Percentiles rank a stretch among this genome's conserved stretches.
Evolutionary conservation across 1,140 invertebrate genomes (phyloP).

Genomic region (Eumaeus atala): DNA sequence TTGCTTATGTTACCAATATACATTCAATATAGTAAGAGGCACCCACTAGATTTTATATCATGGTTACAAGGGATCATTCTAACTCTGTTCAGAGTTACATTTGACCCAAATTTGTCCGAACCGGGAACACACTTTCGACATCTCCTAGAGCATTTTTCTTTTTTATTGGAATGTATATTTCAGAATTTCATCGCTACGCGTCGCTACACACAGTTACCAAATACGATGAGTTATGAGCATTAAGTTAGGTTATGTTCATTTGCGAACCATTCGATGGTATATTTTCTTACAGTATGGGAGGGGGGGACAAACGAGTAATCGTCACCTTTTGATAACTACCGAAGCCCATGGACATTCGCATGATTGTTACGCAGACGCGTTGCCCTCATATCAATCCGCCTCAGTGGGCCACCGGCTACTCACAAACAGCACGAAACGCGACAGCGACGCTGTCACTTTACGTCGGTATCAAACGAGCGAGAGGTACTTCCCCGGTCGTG

Average conservation of each 20-base stretch:
- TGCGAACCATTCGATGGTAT: background rate
- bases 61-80: constrained; percentile 42
- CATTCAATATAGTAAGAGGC: constrained; percentile 42
- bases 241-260: background rate
- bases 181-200: constrained; percentile 6
- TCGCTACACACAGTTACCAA: background rate
- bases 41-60: constrained; percentile 44
- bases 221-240: background rate
- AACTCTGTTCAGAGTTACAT: constrained; percentile 43
- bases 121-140: constrained; percentile 44
- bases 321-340: too few species aligned
- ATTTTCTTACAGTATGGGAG: too few species aligned
- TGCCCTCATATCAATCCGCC: too few species aligned
- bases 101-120: constrained; percentile 56
- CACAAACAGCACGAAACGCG: too few species aligned
- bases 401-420: too few species aligned
- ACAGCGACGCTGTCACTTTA: too few species aligned
- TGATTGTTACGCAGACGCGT: too few species aligned
- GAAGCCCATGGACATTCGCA: too few species aligned
- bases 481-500: too few species aligned
- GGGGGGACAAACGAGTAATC: too few species aligned
- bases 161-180: constrained; percentile 52
- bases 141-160: constrained; percentile 36
- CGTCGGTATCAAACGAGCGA: too few species aligned
- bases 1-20: constrained; percentile 26